Conservation (phyloP, 2,797 vertebrate species). For the Hyperoplus immaculatus region DNA sequence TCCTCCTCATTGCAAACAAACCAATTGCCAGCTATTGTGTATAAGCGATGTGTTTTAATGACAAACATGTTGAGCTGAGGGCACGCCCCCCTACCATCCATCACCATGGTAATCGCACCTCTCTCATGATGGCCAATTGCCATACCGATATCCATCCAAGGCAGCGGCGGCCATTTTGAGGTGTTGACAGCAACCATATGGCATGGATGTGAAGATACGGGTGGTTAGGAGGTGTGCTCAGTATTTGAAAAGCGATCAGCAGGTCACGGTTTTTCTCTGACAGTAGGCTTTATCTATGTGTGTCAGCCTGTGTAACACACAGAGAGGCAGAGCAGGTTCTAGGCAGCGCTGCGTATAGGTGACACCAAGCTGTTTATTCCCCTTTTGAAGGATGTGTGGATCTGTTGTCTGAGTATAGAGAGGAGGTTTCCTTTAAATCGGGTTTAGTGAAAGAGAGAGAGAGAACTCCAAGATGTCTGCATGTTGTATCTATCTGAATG, state of each 20-base stretch:
- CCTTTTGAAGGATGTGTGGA: conserved; percentile 27
- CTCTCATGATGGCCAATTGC: conserved; percentile 29
- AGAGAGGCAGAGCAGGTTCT: conserved; percentile 38
- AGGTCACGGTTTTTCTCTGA: conserved; percentile 16
- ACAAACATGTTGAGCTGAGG: conserved; percentile 16
- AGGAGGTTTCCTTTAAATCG: conserved; percentile 7
- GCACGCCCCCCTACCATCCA: conserved; percentile 13
- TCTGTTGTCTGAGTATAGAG: conserved; percentile 12
- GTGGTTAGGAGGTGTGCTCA: conserved; percentile 5
- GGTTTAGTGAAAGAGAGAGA: conserved; percentile 21
- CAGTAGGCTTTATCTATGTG: conserved; percentile 38
- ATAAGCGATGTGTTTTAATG: conserved; percentile 22
- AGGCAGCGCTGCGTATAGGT: conserved; percentile 20
- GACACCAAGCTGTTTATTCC: conserved; percentile 26
- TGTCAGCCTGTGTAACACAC: conserved; percentile 38
- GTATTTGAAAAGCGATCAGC: conserved; percentile 21
- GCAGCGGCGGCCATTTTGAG: conserved; percentile 54
- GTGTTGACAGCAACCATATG: conserved; percentile 51
- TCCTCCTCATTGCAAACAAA: neutral
- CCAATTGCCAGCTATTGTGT: neutral
- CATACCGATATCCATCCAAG: conserved; percentile 33
- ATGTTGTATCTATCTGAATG: conserved; percentile 28
- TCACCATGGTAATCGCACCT: conserved; percentile 46
- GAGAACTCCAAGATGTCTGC: conserved; percentile 11
- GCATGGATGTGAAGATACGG: conserved; percentile 20